phyloP scores from a whole-genome alignment of 35 echinoderm and acorn worm genomes.

The Anneissia japonica region DNA sequence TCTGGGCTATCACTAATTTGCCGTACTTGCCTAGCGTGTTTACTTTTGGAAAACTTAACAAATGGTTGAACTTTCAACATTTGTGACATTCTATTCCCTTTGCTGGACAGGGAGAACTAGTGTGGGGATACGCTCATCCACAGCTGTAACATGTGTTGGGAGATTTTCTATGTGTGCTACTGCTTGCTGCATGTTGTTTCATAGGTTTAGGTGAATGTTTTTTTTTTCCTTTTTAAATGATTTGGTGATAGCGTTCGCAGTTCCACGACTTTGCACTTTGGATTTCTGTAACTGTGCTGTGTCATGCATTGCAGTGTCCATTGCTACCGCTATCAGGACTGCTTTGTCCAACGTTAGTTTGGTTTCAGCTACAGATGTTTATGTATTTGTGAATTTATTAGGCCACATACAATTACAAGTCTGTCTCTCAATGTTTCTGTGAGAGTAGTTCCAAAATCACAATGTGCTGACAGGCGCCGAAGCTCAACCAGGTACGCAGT shows the following conservation, averaged over 20 bases:
- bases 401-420: too few species aligned
- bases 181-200: not conserved
- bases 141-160: slow-evolving; percentile 15
- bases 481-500: not conserved
- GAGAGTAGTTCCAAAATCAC: too few species aligned
- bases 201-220: too few species aligned
- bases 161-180: not conserved
- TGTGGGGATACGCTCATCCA: slow-evolving; percentile 14
- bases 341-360: not conserved
- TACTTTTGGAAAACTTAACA: slow-evolving; percentile 18
- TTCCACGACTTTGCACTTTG: not conserved
- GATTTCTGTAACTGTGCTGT: slow-evolving; percentile 17
- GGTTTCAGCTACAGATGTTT: too few species aligned
- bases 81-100: too few species aligned
- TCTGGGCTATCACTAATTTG: too few species aligned
- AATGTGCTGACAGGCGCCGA: too few species aligned
- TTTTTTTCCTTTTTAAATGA: not conserved
- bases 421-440: too few species aligned
- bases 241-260: slow-evolving; percentile 13
- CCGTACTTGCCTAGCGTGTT: too few species aligned
- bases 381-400: too few species aligned
- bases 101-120: not conserved
- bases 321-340: slow-evolving; percentile 4
- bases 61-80: slow-evolving; percentile 8
- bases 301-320: slow-evolving; percentile 1